These are phyloP conservation scores for Eupelmus urozonus DNA, from an alignment of 2,888 invertebrate genomes.

Conservation along the genomic window DNA sequence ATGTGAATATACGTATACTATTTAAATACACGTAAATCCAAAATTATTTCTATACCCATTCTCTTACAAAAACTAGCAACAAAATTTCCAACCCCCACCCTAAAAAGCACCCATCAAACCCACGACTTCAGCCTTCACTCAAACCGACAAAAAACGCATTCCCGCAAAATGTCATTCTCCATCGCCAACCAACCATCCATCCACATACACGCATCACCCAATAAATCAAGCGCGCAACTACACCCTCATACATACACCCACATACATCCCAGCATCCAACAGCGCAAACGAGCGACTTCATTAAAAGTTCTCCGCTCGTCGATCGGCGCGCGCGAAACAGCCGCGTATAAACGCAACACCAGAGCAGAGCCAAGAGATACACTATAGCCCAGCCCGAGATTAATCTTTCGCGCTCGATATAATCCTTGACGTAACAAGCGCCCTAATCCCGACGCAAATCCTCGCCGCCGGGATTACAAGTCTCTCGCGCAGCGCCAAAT, in stretches of 20 bases:
- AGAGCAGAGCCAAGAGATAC: constrained; percentile 37
- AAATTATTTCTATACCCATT: too few species aligned
- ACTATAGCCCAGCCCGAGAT: too few species aligned
- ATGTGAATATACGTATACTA: too few species aligned
- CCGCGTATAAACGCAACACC: not conserved
- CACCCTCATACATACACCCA: not conserved
- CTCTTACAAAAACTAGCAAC: too few species aligned
- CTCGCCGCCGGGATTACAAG: constrained; percentile 72
- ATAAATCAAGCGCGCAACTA: too few species aligned
- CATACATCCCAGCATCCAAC: constrained; percentile 27
- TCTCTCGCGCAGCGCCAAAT: constrained; percentile 66
- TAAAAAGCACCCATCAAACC: too few species aligned
- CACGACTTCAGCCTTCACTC: too few species aligned
- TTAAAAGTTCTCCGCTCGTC: constrained; percentile 67
- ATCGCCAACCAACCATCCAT: not conserved
- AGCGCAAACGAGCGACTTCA: constrained; percentile 65
- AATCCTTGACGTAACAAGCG: constrained; percentile 72
- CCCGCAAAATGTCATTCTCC: too few species aligned
- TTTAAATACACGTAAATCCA: too few species aligned
- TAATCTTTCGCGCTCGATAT: constrained; percentile 76
- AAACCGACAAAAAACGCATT: too few species aligned
- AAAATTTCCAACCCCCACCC: too few species aligned
- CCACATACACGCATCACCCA: too few species aligned
- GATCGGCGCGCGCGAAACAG: not conserved
- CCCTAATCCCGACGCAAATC: constrained; percentile 64